phyloP scores from a whole-genome alignment of 1,140 invertebrate genomes.

The Fopius arisanus region DNA sequence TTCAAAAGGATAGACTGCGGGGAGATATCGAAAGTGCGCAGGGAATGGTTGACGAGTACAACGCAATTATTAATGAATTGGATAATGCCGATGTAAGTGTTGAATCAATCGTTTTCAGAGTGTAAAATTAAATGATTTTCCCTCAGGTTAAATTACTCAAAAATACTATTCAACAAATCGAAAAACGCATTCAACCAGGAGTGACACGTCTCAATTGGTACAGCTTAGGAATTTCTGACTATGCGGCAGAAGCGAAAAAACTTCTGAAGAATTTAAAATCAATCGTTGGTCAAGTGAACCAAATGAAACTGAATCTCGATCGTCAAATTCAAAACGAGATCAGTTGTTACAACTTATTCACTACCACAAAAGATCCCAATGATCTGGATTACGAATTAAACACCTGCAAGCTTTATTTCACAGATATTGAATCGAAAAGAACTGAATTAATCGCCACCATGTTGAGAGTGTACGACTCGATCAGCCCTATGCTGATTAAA shows the following conservation, averaged over 20 bases:
- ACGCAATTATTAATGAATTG: constrained; percentile 67
- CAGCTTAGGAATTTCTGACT: constrained; percentile 81
- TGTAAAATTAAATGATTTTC: neutral
- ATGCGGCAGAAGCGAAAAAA: constrained; percentile 67
- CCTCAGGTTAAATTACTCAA: constrained; percentile 71
- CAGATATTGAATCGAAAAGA: constrained; percentile 72
- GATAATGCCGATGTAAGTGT: constrained; percentile 69
- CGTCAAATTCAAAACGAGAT: constrained; percentile 67
- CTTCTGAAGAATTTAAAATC: constrained; percentile 70
- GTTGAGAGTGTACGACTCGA: constrained; percentile 74
- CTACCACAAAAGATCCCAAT: constrained; percentile 46
- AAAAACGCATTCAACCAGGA: constrained; percentile 81
- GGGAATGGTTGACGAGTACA: constrained; percentile 71
- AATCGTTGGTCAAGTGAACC: constrained; percentile 76
- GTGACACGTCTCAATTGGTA: constrained; percentile 84
- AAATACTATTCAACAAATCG: constrained; percentile 74
- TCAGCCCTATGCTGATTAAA: constrained; percentile 81
- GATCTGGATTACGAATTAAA: constrained; percentile 29
- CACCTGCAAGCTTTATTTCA: constrained; percentile 72
- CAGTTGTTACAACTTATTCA: constrained; percentile 69
- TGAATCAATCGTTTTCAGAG: no score
- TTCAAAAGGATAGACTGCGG: constrained; percentile 74
- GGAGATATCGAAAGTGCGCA: constrained; percentile 69
- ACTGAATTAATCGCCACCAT: constrained; percentile 72
- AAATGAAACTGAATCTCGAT: constrained; percentile 77